These are phyloP conservation scores for Laothoe populi DNA, from an alignment of 2,888 invertebrate species.

Conservation along the genomic window DNA sequence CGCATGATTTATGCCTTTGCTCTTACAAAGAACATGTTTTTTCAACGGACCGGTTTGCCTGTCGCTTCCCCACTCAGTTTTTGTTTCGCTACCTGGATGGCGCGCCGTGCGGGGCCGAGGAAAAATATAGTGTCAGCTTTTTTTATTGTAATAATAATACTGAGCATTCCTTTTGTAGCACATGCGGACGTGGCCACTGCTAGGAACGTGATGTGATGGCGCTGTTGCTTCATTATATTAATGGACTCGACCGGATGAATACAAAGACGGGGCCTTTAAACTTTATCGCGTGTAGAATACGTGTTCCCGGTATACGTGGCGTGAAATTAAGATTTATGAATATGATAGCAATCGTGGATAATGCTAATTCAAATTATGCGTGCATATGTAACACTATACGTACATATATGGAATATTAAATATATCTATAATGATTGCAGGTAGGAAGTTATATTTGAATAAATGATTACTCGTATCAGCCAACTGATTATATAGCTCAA, in stretches of 20 bases:
- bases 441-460: conserved; percentile 11
- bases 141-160: conserved; percentile 80
- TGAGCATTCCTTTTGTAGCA: conserved; percentile 79
- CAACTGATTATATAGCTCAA: neutral
- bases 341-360: conserved; percentile 33
- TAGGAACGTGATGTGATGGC: conserved; percentile 75
- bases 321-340: conserved; percentile 64
- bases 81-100: conserved; percentile 79
- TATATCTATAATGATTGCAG: conserved; percentile 1
- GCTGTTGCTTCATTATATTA: conserved; percentile 82
- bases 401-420: neutral
- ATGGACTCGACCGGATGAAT: conserved; percentile 80
- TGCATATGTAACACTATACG: neutral
- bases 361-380: conserved; percentile 28
- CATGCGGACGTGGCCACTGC: conserved; percentile 76
- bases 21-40: conserved; percentile 67
- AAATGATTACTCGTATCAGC: conserved; percentile 8
- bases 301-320: conserved; percentile 61
- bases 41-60: conserved; percentile 66
- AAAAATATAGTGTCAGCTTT: conserved; percentile 77
- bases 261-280: conserved; percentile 77
- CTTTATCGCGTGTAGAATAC: conserved; percentile 69
- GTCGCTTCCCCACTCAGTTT: conserved; percentile 59
- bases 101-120: conserved; percentile 62
- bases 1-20: conserved; percentile 79